A percentile compares a stretch with the other conserved stretches of the same genome.
These are phyloP conservation scores for Plagiodera versicolora DNA, from an alignment of 2,888 invertebrate species.

Conservation along the genomic window DNA sequence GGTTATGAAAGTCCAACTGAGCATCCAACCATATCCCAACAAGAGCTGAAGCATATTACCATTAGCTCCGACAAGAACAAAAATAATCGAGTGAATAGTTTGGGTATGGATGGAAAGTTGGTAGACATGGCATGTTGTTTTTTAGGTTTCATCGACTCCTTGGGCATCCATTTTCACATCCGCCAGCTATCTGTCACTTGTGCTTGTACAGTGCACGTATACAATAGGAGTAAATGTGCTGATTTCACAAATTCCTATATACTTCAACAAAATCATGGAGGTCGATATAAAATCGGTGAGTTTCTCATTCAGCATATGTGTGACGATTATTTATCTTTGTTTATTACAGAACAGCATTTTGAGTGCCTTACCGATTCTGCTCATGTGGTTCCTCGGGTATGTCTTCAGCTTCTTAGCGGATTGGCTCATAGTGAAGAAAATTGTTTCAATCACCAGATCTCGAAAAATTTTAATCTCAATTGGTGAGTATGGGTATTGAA, in stretches of 20 bases:
- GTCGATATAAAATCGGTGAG: slow-evolving; percentile 71
- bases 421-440: slow-evolving; percentile 58
- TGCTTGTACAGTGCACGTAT: background rate
- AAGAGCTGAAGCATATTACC: slow-evolving; percentile 71
- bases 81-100: too few species aligned
- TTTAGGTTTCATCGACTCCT: background rate
- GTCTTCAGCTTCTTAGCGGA: slow-evolving; percentile 69
- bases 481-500: too few species aligned
- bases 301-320: slow-evolving; percentile 4
- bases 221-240: background rate
- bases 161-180: background rate
- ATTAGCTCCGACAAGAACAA: slow-evolving; percentile 18
- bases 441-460: slow-evolving; percentile 50
- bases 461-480: slow-evolving; percentile 66
- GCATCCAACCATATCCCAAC: slow-evolving; percentile 62
- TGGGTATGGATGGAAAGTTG: too few species aligned
- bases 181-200: background rate
- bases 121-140: background rate
- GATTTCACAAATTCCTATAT: background rate
- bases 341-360: slow-evolving; percentile 64
- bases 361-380: slow-evolving; percentile 71
- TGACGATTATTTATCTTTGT: too few species aligned
- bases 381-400: slow-evolving; percentile 72
- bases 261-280: slow-evolving; percentile 60
- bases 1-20: slow-evolving; percentile 69